A percentile compares a stretch with the other conserved stretches of the same genome.
Evolutionary conservation across 2,888 invertebrate genomes (phyloP).

Genomic region (Sclerodermus sp.): DNA sequence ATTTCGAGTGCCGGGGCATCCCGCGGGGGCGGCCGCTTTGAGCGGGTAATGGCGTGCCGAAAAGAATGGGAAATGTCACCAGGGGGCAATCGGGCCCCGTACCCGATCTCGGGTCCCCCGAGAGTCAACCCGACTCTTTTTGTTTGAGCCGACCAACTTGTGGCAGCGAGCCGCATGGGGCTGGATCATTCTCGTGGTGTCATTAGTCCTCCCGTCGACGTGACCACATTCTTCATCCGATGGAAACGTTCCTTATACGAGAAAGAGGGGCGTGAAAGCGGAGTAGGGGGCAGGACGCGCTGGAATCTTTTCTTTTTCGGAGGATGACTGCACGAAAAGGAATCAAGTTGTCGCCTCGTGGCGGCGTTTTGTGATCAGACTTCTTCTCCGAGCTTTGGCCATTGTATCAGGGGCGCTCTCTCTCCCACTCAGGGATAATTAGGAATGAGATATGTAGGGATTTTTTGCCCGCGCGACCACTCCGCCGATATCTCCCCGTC

Average conservation of each 20-base stretch:
- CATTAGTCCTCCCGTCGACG: conserved; percentile 54
- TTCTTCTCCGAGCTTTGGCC: too few relatives aligned
- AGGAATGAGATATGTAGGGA: too few relatives aligned
- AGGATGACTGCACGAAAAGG: background rate
- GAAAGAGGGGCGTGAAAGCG: background rate
- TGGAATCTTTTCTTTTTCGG: background rate
- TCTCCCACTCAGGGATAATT: too few relatives aligned
- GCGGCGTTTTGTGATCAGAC: background rate
- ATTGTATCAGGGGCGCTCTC: too few relatives aligned
- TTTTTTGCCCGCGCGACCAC: conserved; percentile 31
- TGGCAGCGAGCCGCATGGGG: conserved; percentile 43
- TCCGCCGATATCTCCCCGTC: conserved; percentile 40
- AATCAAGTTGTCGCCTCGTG: background rate
- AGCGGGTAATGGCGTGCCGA: conserved; percentile 55
- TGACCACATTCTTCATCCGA: conserved; percentile 42
- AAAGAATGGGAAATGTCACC: conserved; percentile 58
- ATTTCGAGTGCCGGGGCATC: conserved; percentile 31
- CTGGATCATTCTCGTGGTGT: conserved; percentile 49
- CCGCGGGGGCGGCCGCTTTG: conserved; percentile 56
- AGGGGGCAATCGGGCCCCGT: conserved; percentile 47
- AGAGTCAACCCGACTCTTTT: conserved; percentile 45
- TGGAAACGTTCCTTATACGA: conserved; percentile 24
- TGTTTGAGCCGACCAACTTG: conserved; percentile 38
- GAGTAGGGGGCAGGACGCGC: background rate
- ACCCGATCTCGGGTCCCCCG: conserved; percentile 29